Percentiles rank a stretch among this genome's conserved stretches.
phyloP scores from a whole-genome alignment of 2,888 invertebrate species.

The Micoletzkya japonica region DNA sequence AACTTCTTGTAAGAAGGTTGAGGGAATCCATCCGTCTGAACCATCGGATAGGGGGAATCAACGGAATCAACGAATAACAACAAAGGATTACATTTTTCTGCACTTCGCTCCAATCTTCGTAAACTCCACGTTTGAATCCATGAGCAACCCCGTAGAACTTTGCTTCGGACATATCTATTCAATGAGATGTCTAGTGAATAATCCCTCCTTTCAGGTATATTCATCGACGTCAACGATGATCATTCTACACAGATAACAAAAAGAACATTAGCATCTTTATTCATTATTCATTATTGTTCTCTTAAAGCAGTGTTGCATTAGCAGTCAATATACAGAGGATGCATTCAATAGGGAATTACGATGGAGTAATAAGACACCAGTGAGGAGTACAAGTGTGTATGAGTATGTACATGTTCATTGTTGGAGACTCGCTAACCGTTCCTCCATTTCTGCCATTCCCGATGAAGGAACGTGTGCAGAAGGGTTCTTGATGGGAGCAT shows the following conservation, averaged over 20 bases:
- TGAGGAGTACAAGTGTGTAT: no score
- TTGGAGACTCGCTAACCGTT: constrained; percentile 43
- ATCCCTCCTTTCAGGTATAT: no score
- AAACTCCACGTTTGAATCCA: constrained; percentile 38
- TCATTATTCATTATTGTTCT: no score
- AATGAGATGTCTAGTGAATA: neutral
- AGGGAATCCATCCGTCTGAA: constrained; percentile 48
- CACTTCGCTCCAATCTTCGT: constrained; percentile 32
- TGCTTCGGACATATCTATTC: neutral
- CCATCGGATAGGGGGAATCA: no score
- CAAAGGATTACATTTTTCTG: constrained; percentile 36
- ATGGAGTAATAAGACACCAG: no score
- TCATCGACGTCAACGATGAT: no score
- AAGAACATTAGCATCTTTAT: no score
- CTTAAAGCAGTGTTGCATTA: no score
- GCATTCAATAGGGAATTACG: no score
- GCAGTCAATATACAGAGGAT: no score
- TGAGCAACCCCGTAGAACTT: constrained; percentile 52
- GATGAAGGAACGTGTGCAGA: constrained; percentile 29
- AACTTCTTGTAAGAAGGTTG: constrained; percentile 55
- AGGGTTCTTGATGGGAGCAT: constrained; percentile 46
- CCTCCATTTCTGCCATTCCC: constrained; percentile 43
- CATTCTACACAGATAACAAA: no score
- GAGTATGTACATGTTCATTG: constrained; percentile 30
- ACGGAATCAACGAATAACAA: no score